These are phyloP conservation scores for Cheilosia vulpina DNA, from an alignment of 2,888 invertebrate genomes.

Conservation along the genomic window DNA sequence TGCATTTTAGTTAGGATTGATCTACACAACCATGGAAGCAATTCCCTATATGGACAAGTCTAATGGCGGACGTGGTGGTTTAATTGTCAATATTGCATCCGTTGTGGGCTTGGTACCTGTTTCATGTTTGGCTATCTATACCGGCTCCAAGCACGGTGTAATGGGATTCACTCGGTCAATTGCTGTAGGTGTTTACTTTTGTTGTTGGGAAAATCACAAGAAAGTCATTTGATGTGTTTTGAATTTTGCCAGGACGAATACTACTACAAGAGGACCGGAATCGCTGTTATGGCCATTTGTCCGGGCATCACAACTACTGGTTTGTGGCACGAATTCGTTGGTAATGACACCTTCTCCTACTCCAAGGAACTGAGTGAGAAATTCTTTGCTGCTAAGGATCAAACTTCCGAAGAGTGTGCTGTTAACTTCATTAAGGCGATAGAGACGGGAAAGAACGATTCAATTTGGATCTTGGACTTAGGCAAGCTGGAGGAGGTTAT, in stretches of 20 bases:
- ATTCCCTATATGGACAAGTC: constrained; percentile 83
- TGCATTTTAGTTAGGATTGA: constrained; percentile 80
- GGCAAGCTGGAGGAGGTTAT: constrained; percentile 79
- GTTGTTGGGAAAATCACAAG: no score
- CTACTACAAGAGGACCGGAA: constrained; percentile 73
- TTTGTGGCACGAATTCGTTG: constrained; percentile 74
- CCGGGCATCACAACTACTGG: constrained; percentile 77
- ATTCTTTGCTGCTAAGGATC: constrained; percentile 76
- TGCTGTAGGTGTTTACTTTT: constrained; percentile 78
- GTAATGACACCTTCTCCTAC: constrained; percentile 77
- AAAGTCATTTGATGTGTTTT: background rate
- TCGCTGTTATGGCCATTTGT: constrained; percentile 76
- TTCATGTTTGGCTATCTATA: constrained; percentile 80
- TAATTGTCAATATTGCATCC: constrained; percentile 82
- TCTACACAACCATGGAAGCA: constrained; percentile 79
- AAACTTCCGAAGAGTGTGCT: constrained; percentile 78
- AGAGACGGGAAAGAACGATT: constrained; percentile 79
- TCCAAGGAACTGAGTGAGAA: constrained; percentile 77
- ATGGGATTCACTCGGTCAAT: constrained; percentile 82
- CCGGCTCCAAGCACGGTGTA: constrained; percentile 82
- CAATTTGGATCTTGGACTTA: constrained; percentile 80
- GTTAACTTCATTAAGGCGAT: constrained; percentile 80
- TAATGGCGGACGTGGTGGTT: constrained; percentile 82
- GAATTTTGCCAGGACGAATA: background rate
- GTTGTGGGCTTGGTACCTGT: constrained; percentile 79